Evolutionary conservation across 2,797 vertebrate species (phyloP).

Genomic region (Anguilla obscura): DNA sequence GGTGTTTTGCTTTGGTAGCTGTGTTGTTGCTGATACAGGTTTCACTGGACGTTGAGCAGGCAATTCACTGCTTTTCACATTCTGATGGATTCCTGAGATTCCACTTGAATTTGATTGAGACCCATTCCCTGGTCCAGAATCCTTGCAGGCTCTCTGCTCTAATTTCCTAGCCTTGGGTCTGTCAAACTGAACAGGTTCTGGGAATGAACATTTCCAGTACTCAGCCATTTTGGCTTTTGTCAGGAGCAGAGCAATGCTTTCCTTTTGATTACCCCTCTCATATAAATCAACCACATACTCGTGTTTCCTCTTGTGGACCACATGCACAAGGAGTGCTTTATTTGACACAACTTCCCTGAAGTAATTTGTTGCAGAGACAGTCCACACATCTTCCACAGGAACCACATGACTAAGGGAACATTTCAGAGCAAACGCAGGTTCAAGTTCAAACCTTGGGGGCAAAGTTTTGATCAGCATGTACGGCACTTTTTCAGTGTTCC

Average conservation of each 20-base stretch:
- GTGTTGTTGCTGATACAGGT: neutral
- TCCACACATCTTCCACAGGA: constrained; percentile 79
- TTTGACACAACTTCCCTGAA: constrained; percentile 76
- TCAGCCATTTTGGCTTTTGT: constrained; percentile 72
- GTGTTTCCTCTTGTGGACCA: constrained; percentile 67
- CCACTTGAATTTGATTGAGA: neutral
- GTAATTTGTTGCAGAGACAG: constrained; percentile 65
- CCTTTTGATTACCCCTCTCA: constrained; percentile 54
- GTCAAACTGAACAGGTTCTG: neutral
- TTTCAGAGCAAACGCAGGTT: constrained; percentile 79
- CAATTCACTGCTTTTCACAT: neutral
- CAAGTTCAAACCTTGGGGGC: constrained; percentile 71
- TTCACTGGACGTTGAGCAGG: neutral
- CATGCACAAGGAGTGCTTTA: constrained; percentile 70
- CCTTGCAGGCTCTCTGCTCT: constrained; percentile 24
- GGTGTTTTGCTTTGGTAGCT: neutral
- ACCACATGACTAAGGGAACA: constrained; percentile 77
- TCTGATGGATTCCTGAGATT: constrained; percentile 16
- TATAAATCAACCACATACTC: constrained; percentile 74
- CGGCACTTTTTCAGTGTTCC: constrained; percentile 84
- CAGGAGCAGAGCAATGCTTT: constrained; percentile 69
- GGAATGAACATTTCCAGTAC: constrained; percentile 60
- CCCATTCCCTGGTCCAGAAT: neutral
- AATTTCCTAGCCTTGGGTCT: constrained; percentile 13
- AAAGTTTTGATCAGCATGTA: constrained; percentile 78